Conservation (phyloP, 2,113 vertebrate species). For the Ginglymostoma cirratum region DNA sequence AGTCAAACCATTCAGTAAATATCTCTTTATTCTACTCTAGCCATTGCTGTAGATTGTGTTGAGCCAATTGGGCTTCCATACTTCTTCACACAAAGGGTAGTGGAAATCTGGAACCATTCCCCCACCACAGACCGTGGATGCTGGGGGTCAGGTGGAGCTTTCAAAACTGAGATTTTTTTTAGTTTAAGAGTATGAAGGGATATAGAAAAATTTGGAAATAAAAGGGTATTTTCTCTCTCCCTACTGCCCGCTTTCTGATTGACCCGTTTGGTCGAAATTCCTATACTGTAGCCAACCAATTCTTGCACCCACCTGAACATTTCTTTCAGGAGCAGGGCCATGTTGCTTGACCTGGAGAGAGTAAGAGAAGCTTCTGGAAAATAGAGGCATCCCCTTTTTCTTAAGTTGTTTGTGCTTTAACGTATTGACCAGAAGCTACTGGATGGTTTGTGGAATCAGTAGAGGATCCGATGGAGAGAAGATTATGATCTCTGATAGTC, state of each 20-base stretch:
- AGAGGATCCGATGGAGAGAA: not conserved
- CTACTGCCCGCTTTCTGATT: not conserved
- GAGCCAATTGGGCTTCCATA: not conserved
- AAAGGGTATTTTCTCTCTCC: not conserved
- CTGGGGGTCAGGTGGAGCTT: not conserved
- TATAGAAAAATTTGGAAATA: not conserved
- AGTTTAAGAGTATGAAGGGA: not conserved
- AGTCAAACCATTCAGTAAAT: not conserved
- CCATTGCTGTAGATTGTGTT: not conserved
- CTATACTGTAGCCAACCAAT: not conserved
- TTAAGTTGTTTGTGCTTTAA: not conserved
- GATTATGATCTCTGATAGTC: not conserved
- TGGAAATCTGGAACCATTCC: not conserved
- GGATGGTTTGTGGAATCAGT: not conserved
- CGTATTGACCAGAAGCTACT: not conserved
- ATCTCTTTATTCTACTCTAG: not conserved
- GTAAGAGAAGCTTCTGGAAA: not conserved
- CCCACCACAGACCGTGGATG: not conserved
- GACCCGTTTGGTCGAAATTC: not conserved
- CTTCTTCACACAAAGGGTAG: not conserved
- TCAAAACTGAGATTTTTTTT: too few relatives aligned
- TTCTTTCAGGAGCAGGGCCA: not conserved
- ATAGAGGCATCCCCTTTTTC: not conserved
- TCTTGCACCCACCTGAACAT: not conserved
- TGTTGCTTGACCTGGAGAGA: not conserved